Base-by-base conservation (phyloP, 2,113 vertebrate species). In the Leptodactylus fuscus region DNA sequence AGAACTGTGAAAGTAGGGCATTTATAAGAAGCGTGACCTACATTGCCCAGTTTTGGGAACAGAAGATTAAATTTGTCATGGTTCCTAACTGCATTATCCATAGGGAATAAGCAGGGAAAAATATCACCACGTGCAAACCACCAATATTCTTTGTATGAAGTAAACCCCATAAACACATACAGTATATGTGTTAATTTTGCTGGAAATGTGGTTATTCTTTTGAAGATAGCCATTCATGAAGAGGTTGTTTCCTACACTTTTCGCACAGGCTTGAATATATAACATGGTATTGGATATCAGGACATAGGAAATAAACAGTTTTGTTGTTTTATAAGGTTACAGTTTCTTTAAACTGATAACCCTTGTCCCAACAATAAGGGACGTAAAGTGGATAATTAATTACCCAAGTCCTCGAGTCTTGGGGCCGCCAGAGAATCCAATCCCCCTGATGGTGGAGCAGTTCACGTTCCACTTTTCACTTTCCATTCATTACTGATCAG, bases 1-100 rank as follows among this genome's bases (percentile, higher is more conserved):
- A 81, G 77, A 90, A 83, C 88, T 48, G 36, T 77, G 87, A 89
- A 92, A 90, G 78, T 87, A 87, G 91, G 91, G 86, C 89, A 58
- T 4, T 41, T 81, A 62, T 83, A 82, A 89, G 86, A 89, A 36
- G 53, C 32, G 87, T 0, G 38, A 87, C 90, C 90, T 89, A 87
- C 85, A 89, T 92, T 91, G 87, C 38, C 82, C 73, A 74, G 87
- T 46, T 86, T 88, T 82, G 89, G 87, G 88, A 85, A 4, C 70
- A 22, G 49, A 88, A 88, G 38, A 51, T 83, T 76, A 89, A 80
- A 83, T 15, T 36, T 1, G 0, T 22, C 0, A 2, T 82, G 51
- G 10, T 58, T 15, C 22, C 7, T 0, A 1, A 7, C 13, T 85
- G 79, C 0, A 55, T 77, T 11, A 12, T 77, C 41, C 24, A 32